phyloP scores from a whole-genome alignment of 2,888 invertebrate species.

The Exephanes ischioxanthus region DNA sequence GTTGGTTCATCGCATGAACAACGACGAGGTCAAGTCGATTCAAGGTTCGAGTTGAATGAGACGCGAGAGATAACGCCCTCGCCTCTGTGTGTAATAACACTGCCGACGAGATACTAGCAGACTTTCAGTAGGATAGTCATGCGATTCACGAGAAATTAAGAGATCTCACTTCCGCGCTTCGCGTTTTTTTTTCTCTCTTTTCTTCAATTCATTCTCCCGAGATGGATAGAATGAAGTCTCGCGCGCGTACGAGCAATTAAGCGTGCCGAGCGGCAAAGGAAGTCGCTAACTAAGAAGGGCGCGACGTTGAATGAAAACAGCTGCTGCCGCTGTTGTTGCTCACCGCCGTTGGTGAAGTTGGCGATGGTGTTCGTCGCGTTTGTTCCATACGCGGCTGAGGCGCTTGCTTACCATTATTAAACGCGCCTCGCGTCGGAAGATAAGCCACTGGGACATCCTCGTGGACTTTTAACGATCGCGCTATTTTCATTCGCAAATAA shows the following conservation, averaged over 20 bases:
- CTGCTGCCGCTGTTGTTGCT: conserved; percentile 74
- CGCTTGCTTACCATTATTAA: conserved; percentile 61
- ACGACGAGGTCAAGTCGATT: conserved; percentile 59
- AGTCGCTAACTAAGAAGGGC: conserved; percentile 80
- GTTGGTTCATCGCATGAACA: conserved; percentile 35
- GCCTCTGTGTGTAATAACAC: not conserved
- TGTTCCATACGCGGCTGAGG: conserved; percentile 22
- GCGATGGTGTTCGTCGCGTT: conserved; percentile 14
- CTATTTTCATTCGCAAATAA: conserved; percentile 81
- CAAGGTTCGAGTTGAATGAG: conserved; percentile 62
- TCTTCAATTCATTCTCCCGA: conserved; percentile 30
- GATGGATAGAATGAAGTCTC: conserved; percentile 15
- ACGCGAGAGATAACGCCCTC: conserved; percentile 43
- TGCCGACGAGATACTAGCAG: not conserved
- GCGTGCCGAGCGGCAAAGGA: conserved; percentile 73
- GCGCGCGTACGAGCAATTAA: conserved; percentile 65
- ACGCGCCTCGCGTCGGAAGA: conserved; percentile 19
- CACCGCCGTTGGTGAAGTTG: conserved; percentile 8
- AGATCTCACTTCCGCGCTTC: not conserved
- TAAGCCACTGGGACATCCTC: conserved; percentile 3
- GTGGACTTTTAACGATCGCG: conserved; percentile 52
- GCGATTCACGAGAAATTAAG: conserved; percentile 38
- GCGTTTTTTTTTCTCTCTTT: conserved; percentile 4
- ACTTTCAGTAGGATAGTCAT: conserved; percentile 7
- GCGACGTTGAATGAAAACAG: conserved; percentile 84